Evolutionary conservation across 2,113 vertebrate genomes (phyloP).

Genomic region (Ammodytes marinus): DNA sequence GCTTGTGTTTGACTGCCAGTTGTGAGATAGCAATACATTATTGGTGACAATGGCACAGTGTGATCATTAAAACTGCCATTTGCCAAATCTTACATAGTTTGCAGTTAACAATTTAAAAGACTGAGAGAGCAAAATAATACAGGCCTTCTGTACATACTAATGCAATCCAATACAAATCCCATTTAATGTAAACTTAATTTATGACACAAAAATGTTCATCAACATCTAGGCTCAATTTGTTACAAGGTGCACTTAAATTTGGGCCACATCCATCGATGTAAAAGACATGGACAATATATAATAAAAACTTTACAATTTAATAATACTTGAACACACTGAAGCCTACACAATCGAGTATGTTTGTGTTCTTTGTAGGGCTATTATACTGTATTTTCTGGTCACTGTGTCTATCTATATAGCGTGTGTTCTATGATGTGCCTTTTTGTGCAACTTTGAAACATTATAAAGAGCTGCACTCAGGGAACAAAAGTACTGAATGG

Average conservation of each 20-base stretch:
- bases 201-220: background rate
- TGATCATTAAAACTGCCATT: background rate
- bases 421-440: background rate
- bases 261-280: background rate
- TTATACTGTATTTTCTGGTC: background rate
- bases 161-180: background rate
- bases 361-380: background rate
- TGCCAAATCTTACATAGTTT: background rate
- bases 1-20: conserved; percentile 43
- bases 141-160: background rate
- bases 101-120: background rate
- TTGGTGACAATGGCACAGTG: background rate
- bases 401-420: background rate
- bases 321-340: background rate
- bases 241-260: background rate
- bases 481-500: background rate
- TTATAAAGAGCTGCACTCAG: background rate
- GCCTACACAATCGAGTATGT: background rate
- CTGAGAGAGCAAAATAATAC: background rate
- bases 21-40: background rate
- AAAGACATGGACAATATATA: background rate
- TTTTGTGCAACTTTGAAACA: background rate
- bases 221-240: background rate
- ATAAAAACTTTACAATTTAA: background rate
- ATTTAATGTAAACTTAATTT: background rate